phyloP scores from a whole-genome alignment of 1,140 invertebrate species.

The Scaptomyza montana region DNA sequence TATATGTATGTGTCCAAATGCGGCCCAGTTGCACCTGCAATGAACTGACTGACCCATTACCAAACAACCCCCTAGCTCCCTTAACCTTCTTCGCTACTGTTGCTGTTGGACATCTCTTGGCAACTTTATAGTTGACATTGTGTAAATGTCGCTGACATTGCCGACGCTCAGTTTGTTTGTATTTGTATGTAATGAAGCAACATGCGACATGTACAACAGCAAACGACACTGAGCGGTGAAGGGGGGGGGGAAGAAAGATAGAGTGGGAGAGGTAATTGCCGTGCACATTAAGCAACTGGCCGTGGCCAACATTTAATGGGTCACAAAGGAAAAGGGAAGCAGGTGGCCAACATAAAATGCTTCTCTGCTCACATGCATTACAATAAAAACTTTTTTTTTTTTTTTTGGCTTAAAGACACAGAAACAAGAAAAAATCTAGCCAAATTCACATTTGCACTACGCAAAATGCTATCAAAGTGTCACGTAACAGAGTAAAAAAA shows the following conservation, averaged over 20 bases:
- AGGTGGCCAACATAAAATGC: conserved; percentile 23
- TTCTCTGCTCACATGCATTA: conserved; percentile 35
- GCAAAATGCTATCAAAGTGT: neutral
- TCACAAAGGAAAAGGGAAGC: conserved; percentile 10
- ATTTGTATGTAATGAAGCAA: conserved; percentile 61
- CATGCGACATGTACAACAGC: conserved; percentile 35
- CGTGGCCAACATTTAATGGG: conserved; percentile 30
- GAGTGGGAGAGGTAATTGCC: conserved; percentile 28
- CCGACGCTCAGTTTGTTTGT: conserved; percentile 43
- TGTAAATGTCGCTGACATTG: conserved; percentile 70
- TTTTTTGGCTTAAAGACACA: too few relatives aligned
- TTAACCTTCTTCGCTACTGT: neutral
- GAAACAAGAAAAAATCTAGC: neutral
- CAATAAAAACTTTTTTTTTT: conserved; percentile 47
- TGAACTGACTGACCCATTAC: conserved; percentile 2
- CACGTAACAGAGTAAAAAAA: conserved; percentile 4
- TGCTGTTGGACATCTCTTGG: conserved; percentile 19
- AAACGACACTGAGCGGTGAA: neutral
- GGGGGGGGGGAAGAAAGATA: neutral
- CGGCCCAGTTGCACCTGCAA: conserved; percentile 52
- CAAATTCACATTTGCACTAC: neutral
- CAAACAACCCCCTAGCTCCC: neutral
- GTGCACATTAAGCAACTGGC: conserved; percentile 42
- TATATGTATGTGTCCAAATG: conserved; percentile 40
- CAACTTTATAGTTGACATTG: conserved; percentile 66